Evolutionary conservation across 2,113 vertebrate genomes (phyloP), one percentile per base, ranked within the genome.

Genomic region (Proterorhinus semilunaris): DNA sequence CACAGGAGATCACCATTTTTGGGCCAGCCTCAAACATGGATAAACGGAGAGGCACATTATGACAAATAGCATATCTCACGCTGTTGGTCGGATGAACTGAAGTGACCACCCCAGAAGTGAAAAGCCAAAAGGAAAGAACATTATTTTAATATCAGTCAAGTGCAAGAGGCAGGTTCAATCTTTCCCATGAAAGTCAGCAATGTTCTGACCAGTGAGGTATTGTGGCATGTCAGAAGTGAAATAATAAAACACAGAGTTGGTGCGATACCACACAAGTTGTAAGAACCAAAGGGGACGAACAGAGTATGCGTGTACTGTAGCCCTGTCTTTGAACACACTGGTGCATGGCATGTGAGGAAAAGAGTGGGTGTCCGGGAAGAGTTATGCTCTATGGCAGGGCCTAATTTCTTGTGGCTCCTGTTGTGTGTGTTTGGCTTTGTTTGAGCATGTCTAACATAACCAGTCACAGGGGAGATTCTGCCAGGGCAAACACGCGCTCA

Each of bases 351-450:
- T 71, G 62, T 63, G 53, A 72, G 69, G 72, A 74, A 74, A 51
- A 69, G 53, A 67, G 53, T 69, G 78, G 58, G 57, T 69, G 76
- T 79, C 78, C 79, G 42, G 43, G 75, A 66, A 78, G 66, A 83
- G 72, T 67, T 65, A 79, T 86, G 80, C 73, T 72, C 75, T 68
- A 80, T 74, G 83, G 85, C 81, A 75, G 82, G 52, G 62, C 55
- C 75, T 91, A 89, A 91, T 89, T 89, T 83, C 86, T 87, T 80
- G 81, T 68, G 83, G 87, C 84, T 91, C 89, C 86, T 86, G 86
- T 88, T 89, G 83, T 91, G 83, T 91, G 82, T 89, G 85, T 87
- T 87, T 81, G 84, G 83, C 88, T 90, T 88, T 91, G 89, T 90
- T 86, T 90, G 85, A 89, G 89, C 83, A 85, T 69, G 85, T 89